phyloP scores from a whole-genome alignment of 2,888 invertebrate species.

The Cynaeus angustus region DNA sequence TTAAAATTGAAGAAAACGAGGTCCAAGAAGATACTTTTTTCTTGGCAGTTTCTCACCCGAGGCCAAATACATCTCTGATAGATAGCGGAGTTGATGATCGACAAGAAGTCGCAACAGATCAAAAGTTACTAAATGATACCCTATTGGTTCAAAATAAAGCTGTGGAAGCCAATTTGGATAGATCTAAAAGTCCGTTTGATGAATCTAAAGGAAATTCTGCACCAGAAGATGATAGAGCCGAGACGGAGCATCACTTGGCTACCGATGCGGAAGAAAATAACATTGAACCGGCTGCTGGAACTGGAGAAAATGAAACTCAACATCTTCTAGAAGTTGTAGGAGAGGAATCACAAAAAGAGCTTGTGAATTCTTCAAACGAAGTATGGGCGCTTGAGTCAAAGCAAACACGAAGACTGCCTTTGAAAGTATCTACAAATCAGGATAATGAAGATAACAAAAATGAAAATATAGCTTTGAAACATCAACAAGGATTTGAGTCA shows the following conservation, averaged over 20 bases:
- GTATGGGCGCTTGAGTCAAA: too few relatives aligned
- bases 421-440: too few relatives aligned
- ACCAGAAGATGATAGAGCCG: not conserved
- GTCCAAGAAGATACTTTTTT: not conserved
- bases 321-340: too few relatives aligned
- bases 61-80: not conserved
- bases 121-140: too few relatives aligned
- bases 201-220: slow-evolving; percentile 4
- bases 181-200: not conserved
- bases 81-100: not conserved
- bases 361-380: too few relatives aligned
- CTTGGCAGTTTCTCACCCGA: not conserved
- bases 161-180: not conserved
- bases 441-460: too few relatives aligned
- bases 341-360: too few relatives aligned
- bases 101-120: too few relatives aligned
- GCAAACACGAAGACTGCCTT: too few relatives aligned
- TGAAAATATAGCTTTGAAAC: too few relatives aligned
- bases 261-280: not conserved
- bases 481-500: too few relatives aligned
- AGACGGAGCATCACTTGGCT: not conserved
- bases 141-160: too few relatives aligned
- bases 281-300: not conserved
- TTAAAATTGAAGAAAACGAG: not conserved
- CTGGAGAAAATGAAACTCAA: not conserved